Percentiles rank a stretch among this genome's conserved stretches.
These are phyloP conservation scores for Tortricodes alternella DNA, from an alignment of 2,888 invertebrate genomes.

Conservation along the genomic window DNA sequence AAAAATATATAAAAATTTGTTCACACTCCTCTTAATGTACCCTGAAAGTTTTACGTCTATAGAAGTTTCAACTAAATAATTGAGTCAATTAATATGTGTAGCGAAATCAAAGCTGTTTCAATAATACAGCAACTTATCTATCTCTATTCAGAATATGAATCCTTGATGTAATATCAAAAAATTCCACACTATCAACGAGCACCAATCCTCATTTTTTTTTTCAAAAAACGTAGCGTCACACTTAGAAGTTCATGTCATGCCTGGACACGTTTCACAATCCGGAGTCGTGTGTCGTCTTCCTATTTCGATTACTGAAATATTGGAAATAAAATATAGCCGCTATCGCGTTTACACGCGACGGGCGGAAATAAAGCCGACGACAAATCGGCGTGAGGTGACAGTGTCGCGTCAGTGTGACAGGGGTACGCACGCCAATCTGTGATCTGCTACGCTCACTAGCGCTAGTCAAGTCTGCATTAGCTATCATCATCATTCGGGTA, in stretches of 20 bases:
- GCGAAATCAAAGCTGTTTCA: no score
- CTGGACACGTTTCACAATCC: conserved; percentile 49
- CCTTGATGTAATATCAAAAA: no score
- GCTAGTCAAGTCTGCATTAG: conserved; percentile 1
- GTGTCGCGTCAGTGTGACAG: neutral
- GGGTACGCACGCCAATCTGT: conserved; percentile 3
- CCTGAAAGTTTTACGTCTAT: no score
- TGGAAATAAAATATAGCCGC: conserved; percentile 62
- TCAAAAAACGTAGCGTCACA: conserved; percentile 34
- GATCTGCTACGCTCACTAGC: neutral
- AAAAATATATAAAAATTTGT: no score
- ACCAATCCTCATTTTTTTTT: conserved; percentile 22
- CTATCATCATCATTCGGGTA: conserved; percentile 1
- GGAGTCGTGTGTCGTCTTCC: conserved; percentile 57
- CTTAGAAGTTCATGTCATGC: neutral
- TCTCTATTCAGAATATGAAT: no score
- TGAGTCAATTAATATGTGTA: no score
- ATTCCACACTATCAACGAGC: no score
- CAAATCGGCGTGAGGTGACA: conserved; percentile 48
- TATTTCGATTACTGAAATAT: conserved; percentile 66
- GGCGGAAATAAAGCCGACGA: conserved; percentile 76
- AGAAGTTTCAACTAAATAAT: no score
- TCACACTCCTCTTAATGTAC: no score
- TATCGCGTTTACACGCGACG: conserved; percentile 75
- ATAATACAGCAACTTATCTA: no score